Evolutionary conservation across 1,140 invertebrate genomes (phyloP), one percentile per base, ranked within the genome.

Genomic region (Leptinotarsa texana): DNA sequence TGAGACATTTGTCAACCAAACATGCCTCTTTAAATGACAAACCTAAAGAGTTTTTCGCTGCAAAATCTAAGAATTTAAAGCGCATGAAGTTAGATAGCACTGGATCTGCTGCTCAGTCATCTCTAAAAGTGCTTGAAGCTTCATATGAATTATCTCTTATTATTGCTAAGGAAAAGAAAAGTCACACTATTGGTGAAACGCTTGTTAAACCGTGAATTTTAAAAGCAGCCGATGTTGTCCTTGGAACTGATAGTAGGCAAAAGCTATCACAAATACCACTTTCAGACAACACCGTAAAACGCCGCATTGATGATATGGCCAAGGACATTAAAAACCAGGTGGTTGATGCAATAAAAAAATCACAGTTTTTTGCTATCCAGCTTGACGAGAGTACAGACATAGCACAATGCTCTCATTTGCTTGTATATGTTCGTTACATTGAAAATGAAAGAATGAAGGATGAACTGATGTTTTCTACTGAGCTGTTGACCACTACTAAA

Each of bases 231-330:
- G 75, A 75, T 51, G 63, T 48, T 48, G 63, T 72, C 47, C 48
- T 68, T 33, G 63, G 73, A 69, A 21, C 73, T 22, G 73, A 77
- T 21, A 77, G 65, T 77, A 77, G 74, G 68, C 47, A 79, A 77
- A 79, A 79, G 69, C 4, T 78, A 33, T 71, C 49, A 72, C 65
- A 79, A 66, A 79, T 80, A 74, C 75, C 76, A 17, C 76, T 79
- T 15, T 80, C 78, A 62, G 67, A 79, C 27, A 78, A 79, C 69
- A 78, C 69, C 24, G 67, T 79, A 1, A 79, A 78, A 76, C 17
- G 33, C 63, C 73, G 77, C 11, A 79, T 80, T 78, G 76, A 78
- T 66, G n/a, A 75, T 76, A 79, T 79, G 47, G 77, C 76, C 42
- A 74, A 77, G 24, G 49, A 72, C 72, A 80, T 81, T 17, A 66